Percentiles rank a stretch among this genome's conserved stretches.
Evolutionary conservation across 1,140 invertebrate species (phyloP).

Genomic region (Eumeta japonica): DNA sequence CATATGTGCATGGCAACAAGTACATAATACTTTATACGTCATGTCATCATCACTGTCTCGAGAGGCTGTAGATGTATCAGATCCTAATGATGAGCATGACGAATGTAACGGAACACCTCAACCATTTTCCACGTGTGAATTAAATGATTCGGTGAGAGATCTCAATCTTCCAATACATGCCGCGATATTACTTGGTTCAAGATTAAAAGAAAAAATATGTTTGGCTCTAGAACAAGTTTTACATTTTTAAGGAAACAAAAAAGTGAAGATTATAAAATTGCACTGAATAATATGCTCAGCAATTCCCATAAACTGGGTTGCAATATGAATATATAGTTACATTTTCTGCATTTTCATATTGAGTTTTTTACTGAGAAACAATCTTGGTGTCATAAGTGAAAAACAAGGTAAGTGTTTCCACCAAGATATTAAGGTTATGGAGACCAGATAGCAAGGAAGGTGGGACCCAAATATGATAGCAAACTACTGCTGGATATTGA

Average conservation of each 20-base stretch:
- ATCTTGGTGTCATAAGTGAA: slow-evolving; percentile 16
- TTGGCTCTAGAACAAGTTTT: background rate
- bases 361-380: background rate
- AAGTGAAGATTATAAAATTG: background rate
- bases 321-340: slow-evolving; percentile 1
- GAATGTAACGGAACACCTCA: too few relatives aligned
- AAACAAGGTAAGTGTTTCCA: slow-evolving; percentile 26
- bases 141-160: too few relatives aligned
- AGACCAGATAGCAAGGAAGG: slow-evolving; percentile 21
- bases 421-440: slow-evolving; percentile 23
- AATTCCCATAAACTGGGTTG: background rate
- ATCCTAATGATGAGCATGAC: too few relatives aligned
- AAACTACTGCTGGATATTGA: slow-evolving; percentile 12
- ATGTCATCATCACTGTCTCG: too few relatives aligned
- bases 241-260: slow-evolving; percentile 1
- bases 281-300: background rate
- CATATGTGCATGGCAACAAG: too few relatives aligned
- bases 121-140: too few relatives aligned
- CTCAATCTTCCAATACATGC: too few relatives aligned
- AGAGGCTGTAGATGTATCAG: too few relatives aligned
- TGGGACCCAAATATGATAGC: slow-evolving; percentile 24
- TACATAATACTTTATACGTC: too few relatives aligned
- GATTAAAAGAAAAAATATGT: too few relatives aligned
- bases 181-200: too few relatives aligned
- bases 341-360: slow-evolving; percentile 2